Percentiles rank a stretch among this genome's conserved stretches.
Conservation (phyloP, 53 echinoderm and acorn worm species). For the Astropecten irregularis region DNA sequence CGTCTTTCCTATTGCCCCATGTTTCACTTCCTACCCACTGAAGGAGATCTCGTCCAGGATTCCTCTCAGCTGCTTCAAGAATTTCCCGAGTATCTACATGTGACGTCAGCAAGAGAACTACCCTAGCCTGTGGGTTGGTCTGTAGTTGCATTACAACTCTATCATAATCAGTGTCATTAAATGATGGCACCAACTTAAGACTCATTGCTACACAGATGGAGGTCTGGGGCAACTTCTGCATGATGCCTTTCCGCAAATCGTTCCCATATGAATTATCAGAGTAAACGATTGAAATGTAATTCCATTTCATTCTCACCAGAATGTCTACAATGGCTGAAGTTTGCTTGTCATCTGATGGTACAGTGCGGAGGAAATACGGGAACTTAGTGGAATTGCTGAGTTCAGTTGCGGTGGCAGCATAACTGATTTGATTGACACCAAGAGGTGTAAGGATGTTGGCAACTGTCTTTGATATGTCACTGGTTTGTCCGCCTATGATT, state of each 20-base stretch:
- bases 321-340: constrained; percentile 77
- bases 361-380: constrained; percentile 86
- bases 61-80: constrained; percentile 72
- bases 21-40: constrained; percentile 91
- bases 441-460: constrained; percentile 67
- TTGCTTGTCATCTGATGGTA: constrained; percentile 82
- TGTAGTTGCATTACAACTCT: constrained; percentile 31
- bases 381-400: constrained; percentile 62
- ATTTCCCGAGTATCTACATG: constrained; percentile 61
- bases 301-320: constrained; percentile 63
- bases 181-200: background rate
- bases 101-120: constrained; percentile 78
- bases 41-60: constrained; percentile 54
- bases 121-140: constrained; percentile 66
- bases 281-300: constrained; percentile 80
- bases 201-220: constrained; percentile 82
- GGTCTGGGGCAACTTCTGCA: background rate
- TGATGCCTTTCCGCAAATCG: constrained; percentile 61
- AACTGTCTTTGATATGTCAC: constrained; percentile 73
- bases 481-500: constrained; percentile 83
- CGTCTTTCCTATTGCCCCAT: constrained; percentile 77
- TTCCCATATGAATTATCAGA: constrained; percentile 78
- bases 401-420: constrained; percentile 74
- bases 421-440: constrained; percentile 67
- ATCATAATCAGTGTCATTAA: constrained; percentile 32